Percentiles rank a stretch among this genome's conserved stretches.
phyloP scores from a whole-genome alignment of 1,140 invertebrate species.

The Papilio xuthus region DNA sequence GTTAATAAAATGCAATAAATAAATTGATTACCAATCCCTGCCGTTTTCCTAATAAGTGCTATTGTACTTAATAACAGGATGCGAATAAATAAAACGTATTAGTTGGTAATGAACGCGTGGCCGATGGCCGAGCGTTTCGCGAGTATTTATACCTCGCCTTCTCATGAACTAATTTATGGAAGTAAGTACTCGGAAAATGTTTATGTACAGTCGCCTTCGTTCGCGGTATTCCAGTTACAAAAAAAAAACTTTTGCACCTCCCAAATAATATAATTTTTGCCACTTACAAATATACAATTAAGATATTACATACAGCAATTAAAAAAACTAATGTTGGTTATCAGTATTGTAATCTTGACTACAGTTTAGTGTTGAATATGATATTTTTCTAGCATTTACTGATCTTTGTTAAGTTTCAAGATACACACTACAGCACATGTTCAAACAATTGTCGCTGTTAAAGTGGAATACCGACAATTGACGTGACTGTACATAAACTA shows the following conservation, averaged over 20 bases:
- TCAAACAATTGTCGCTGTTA: too few relatives aligned
- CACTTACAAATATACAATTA: too few relatives aligned
- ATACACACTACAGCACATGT: too few relatives aligned
- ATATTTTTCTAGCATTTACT: too few relatives aligned
- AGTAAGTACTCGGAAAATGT: constrained; percentile 80
- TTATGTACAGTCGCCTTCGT: constrained; percentile 60
- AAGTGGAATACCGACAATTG: neutral
- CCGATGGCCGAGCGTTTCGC: constrained; percentile 60
- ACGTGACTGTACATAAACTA: constrained; percentile 43
- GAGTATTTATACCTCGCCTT: constrained; percentile 77
- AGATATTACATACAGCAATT: too few relatives aligned
- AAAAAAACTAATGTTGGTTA: too few relatives aligned
- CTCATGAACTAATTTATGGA: constrained; percentile 79
- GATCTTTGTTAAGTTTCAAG: too few relatives aligned
- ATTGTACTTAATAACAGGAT: constrained; percentile 28
- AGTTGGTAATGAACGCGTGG: constrained; percentile 68
- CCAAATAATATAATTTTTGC: too few relatives aligned
- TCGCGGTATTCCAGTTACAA: neutral
- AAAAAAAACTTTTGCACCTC: too few relatives aligned
- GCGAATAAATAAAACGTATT: constrained; percentile 66
- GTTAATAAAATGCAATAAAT: neutral
- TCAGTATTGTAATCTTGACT: too few relatives aligned
- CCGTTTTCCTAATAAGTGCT: constrained; percentile 22
- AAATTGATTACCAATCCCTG: neutral
- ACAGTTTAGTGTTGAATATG: too few relatives aligned